These are phyloP conservation scores for Camelus bactrianus DNA, from an alignment of 2,113 vertebrate genomes.

Conservation along the genomic window DNA sequence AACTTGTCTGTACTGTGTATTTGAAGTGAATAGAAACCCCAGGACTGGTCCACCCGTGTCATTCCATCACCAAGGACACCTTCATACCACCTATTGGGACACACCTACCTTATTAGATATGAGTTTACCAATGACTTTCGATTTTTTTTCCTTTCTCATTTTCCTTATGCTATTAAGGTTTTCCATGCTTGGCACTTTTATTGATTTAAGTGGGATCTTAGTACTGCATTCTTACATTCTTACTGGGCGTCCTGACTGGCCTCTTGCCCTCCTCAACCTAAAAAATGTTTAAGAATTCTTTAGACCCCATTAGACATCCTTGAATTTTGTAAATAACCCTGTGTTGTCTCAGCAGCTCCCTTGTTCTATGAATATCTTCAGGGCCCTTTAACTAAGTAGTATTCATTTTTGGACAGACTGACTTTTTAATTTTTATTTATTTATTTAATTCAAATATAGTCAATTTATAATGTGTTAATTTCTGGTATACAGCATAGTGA, in stretches of 20 bases:
- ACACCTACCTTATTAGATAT: not conserved
- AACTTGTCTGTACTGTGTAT: not conserved
- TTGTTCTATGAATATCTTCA: not conserved
- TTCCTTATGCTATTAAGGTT: not conserved
- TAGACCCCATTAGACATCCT: not conserved
- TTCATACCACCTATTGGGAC: not conserved
- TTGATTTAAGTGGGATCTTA: not conserved
- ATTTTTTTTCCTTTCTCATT: not conserved
- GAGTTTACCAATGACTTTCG: not conserved
- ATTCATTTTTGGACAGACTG: not conserved
- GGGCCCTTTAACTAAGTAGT: not conserved
- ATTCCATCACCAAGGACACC: fast-evolving
- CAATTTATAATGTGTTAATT: too few species aligned
- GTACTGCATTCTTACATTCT: not conserved
- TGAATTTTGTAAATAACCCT: not conserved
- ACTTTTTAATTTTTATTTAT: not conserved
- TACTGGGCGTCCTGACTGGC: fast-evolving
- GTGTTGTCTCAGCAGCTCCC: not conserved
- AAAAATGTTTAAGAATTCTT: not conserved
- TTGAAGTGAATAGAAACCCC: not conserved
- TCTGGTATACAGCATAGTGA: too few species aligned
- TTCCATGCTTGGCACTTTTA: not conserved
- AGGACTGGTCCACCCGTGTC: fast-evolving
- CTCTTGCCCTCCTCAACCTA: not conserved
- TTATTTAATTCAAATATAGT: too few species aligned